Base-by-base conservation (phyloP, 2,797 vertebrate genomes). In the Martes flavigula region DNA sequence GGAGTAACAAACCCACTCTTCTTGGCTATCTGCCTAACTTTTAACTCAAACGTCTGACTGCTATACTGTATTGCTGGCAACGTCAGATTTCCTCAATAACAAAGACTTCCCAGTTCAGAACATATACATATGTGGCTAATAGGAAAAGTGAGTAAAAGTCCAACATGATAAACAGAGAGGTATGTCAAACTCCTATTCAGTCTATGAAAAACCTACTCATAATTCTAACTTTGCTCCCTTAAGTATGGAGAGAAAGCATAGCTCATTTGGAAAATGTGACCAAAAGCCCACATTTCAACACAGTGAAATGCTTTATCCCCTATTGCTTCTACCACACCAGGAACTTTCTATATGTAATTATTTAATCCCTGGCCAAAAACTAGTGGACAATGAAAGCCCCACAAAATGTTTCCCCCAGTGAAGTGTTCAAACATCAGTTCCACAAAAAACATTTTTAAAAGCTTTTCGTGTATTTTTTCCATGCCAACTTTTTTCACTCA, bases 211-310 rank as follows among this genome's bases (percentile, higher is more conserved):
- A 91, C 51, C 81, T 81, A 98, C 58, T 86, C 68, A 96, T 89
- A 92, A 79, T 93, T 98, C 81, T 98, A 97, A 93, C 85, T 79
- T 97, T 73, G 68, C 90, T 93, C 75, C 70, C 60, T 38, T 89
- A 97, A 98, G 70, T 95, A 96, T 35, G 79, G 93, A 0, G 95
- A 96, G 78, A 96, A 87, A 81, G 88, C 86, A 97, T 54, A 97
- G 85, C 92, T 97, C 95, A 85, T 95, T 98, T 9, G 84, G 98
- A 98, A 99, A 98, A 98, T 95, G 51, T 98, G 94, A 98, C 96
- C 97, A 83, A 96, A 95, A 48, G 62, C 90, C 92, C 97, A 98
- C 93, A 98, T 97, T 97, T 97, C 97, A 86, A 81, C 95, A 97
- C 95, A 98, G 96, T 97, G 96, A 96, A 96, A 98, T 90, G 82